phyloP scores from a whole-genome alignment of 2,797 vertebrate species.

The Micrastur ruficollis region DNA sequence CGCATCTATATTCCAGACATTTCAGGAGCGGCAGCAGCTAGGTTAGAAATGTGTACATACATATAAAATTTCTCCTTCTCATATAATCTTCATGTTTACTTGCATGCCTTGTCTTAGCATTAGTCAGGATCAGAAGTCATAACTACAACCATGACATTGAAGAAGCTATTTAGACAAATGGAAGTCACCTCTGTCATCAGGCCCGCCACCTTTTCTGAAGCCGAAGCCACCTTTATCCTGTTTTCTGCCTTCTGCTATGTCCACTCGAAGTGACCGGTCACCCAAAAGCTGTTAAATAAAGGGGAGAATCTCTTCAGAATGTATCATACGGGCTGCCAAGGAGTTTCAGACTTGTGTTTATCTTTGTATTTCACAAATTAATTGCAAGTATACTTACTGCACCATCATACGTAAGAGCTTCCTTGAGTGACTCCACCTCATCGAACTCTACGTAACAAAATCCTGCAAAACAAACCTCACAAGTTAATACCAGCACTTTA shows the following conservation, averaged over 20 bases:
- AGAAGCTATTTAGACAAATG: background rate
- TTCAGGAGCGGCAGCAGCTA: background rate
- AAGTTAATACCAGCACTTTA: background rate
- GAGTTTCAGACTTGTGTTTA: background rate
- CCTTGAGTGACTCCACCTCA: conserved; percentile 95
- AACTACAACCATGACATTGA: background rate
- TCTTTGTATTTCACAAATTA: background rate
- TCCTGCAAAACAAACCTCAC: conserved; percentile 75
- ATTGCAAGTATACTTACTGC: conserved; percentile 84
- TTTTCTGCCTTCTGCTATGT: conserved; percentile 95
- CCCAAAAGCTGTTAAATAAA: conserved; percentile 82
- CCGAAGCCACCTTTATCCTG: conserved; percentile 95
- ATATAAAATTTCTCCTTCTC: background rate
- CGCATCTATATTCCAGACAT: conserved; percentile 6
- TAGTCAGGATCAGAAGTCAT: background rate
- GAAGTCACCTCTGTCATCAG: conserved; percentile 89
- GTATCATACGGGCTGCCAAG: background rate
- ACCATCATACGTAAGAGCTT: conserved; percentile 93
- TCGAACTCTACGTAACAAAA: conserved; percentile 99
- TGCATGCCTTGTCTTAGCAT: background rate
- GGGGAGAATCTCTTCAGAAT: background rate
- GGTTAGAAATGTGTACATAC: background rate
- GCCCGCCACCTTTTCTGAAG: conserved; percentile 87
- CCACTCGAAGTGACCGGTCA: conserved; percentile 90
- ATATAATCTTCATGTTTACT: background rate